A percentile compares a stretch with the other conserved stretches of the same genome.
Evolutionary conservation across 2,888 invertebrate species (phyloP).

Genomic region (Dryocosmus kuriphilus): DNA sequence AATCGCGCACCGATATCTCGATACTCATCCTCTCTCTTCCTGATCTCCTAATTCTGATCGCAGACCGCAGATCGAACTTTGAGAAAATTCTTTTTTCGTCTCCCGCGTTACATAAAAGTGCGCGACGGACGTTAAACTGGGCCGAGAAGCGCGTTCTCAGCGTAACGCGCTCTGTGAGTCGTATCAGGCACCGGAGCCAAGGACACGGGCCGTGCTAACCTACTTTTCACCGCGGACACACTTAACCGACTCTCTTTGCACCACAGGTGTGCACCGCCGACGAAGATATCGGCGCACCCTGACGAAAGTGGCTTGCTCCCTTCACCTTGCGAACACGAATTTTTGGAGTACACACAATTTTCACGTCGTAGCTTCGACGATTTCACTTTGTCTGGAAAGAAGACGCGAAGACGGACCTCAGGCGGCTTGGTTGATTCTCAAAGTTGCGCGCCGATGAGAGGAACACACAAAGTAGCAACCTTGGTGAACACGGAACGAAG

Average conservation of each 20-base stretch:
- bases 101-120: slow-evolving; percentile 25
- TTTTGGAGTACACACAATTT: neutral
- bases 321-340: neutral
- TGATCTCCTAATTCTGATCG: neutral
- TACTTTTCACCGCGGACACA: slow-evolving; percentile 40
- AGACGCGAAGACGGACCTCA: neutral
- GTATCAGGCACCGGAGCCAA: slow-evolving; percentile 40
- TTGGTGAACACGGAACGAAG: neutral
- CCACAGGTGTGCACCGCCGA: slow-evolving; percentile 28
- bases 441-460: slow-evolving; percentile 11
- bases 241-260: slow-evolving; percentile 38
- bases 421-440: neutral
- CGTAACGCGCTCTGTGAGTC: slow-evolving; percentile 39
- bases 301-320: slow-evolving; percentile 17
- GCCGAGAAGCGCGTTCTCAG: slow-evolving; percentile 33
- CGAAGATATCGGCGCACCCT: slow-evolving; percentile 39
- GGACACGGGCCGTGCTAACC: slow-evolving; percentile 33
- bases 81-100: neutral
- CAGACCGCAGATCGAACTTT: neutral
- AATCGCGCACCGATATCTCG: neutral
- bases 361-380: neutral
- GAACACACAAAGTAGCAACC: neutral
- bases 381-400: neutral
- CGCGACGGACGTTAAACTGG: slow-evolving; percentile 20
- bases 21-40: neutral